These are phyloP conservation scores for Dasysyrphus tricinctus DNA, from an alignment of 2,888 invertebrate genomes.

Conservation along the genomic window DNA sequence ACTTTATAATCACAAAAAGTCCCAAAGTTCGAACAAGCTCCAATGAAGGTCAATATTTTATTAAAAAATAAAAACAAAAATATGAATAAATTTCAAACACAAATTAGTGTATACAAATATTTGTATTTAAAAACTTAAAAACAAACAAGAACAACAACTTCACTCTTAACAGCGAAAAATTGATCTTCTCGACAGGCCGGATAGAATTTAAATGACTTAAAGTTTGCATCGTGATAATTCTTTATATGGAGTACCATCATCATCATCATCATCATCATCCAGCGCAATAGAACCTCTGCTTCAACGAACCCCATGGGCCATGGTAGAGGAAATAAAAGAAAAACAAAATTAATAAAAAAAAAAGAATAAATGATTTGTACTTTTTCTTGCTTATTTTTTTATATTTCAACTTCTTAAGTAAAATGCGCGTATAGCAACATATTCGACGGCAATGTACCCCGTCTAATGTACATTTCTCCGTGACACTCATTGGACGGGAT, in stretches of 20 bases:
- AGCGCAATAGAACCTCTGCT: slow-evolving; percentile 63
- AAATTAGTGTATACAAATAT: slow-evolving; percentile 1
- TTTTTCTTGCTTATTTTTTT: slow-evolving; percentile 56
- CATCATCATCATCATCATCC: slow-evolving; percentile 62
- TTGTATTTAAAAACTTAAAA: not conserved
- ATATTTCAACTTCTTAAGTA: slow-evolving; percentile 56
- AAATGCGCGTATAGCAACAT: slow-evolving; percentile 54
- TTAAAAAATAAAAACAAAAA: not conserved
- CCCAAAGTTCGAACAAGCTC: not conserved
- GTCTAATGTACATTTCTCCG: slow-evolving; percentile 64
- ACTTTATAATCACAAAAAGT: not conserved
- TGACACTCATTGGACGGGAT: slow-evolving; percentile 52
- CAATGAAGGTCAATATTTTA: not conserved
- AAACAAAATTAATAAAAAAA: slow-evolving; percentile 64
- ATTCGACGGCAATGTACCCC: slow-evolving; percentile 58
- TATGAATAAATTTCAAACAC: slow-evolving; percentile 8
- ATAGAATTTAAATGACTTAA: slow-evolving; percentile 78
- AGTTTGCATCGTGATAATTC: slow-evolving; percentile 77
- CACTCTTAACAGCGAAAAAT: slow-evolving; percentile 21
- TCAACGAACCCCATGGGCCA: slow-evolving; percentile 30
- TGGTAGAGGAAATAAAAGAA: slow-evolving; percentile 46
- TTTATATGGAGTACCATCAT: slow-evolving; percentile 77
- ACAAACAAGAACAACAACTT: slow-evolving; percentile 11
- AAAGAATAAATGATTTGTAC: slow-evolving; percentile 65
- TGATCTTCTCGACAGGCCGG: slow-evolving; percentile 74